A percentile compares a stretch with the other conserved stretches of the same genome.
Conservation (phyloP, 2,797 vertebrate species). For the Halcyon badia region DNA sequence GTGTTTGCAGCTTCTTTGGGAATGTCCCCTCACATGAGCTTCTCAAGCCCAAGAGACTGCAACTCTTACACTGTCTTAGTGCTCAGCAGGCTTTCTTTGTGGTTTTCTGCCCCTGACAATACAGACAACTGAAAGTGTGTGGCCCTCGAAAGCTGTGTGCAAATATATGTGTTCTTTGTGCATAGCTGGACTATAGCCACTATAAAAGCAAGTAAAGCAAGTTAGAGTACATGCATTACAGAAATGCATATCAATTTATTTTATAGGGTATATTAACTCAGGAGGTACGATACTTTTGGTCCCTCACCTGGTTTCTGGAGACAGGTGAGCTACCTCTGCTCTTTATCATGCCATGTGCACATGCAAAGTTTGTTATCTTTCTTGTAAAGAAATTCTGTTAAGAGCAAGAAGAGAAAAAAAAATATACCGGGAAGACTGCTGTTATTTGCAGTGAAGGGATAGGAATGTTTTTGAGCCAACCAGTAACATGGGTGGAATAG, state of each 20-base stretch:
- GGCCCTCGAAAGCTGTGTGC: not conserved
- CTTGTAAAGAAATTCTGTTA: not conserved
- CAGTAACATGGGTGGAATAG: not conserved
- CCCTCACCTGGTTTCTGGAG: not conserved
- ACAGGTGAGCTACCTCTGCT: not conserved
- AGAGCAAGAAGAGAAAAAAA: not conserved
- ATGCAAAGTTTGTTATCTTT: not conserved
- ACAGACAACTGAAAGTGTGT: accelerated
- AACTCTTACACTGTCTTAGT: not conserved
- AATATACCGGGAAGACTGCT: not conserved
- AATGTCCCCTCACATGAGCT: not conserved
- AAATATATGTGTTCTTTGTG: not conserved
- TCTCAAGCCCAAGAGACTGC: not conserved
- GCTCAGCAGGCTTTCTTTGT: not conserved
- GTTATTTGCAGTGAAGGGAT: not conserved
- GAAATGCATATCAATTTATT: not conserved
- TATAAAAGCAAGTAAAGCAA: conserved; percentile 24
- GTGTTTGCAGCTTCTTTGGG: not conserved
- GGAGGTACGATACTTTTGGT: not conserved
- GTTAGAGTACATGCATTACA: not conserved
- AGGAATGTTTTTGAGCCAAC: not conserved
- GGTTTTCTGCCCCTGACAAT: not conserved
- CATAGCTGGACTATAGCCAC: not conserved
- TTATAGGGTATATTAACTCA: not conserved
- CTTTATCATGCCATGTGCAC: not conserved